These are phyloP conservation scores for Copidosoma aretas DNA, from an alignment of 2,888 invertebrate species.

Conservation along the genomic window DNA sequence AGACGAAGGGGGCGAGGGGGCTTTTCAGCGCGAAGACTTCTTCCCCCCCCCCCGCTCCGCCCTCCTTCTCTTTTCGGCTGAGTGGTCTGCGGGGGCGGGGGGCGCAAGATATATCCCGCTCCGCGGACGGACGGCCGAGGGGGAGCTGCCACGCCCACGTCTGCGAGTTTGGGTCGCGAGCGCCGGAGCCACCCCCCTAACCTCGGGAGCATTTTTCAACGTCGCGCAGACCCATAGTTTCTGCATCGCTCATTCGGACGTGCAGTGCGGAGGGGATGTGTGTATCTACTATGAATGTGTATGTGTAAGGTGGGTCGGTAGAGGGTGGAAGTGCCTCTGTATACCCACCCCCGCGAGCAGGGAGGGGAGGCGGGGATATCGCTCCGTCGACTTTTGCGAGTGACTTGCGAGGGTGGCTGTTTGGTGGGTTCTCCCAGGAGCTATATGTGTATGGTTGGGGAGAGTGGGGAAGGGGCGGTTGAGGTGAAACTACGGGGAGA, in stretches of 20 bases:
- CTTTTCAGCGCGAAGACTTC: constrained; percentile 19
- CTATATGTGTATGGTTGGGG: no score
- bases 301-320: no score
- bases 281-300: no score
- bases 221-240: constrained; percentile 37
- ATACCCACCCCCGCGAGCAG: background rate
- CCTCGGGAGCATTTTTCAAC: constrained; percentile 34
- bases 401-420: constrained; percentile 4
- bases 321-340: no score
- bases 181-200: constrained; percentile 19
- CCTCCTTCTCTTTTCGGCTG: background rate
- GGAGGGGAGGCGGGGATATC: background rate
- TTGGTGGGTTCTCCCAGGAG: background rate
- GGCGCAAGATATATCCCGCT: constrained; percentile 10
- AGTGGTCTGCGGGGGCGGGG: background rate
- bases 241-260: constrained; percentile 35
- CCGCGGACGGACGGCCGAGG: background rate
- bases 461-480: background rate
- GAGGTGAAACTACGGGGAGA: constrained; percentile 22
- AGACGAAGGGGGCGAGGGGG: constrained; percentile 24
- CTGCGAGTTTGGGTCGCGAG: background rate
- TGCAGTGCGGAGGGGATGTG: constrained; percentile 13
- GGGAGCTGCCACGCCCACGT: constrained; percentile 19
- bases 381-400: constrained; percentile 26
- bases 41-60: no score